Evolutionary conservation across 2,113 vertebrate genomes (phyloP), one percentile per base, ranked within the genome.

Genomic region (Mormoops blainvillei): DNA sequence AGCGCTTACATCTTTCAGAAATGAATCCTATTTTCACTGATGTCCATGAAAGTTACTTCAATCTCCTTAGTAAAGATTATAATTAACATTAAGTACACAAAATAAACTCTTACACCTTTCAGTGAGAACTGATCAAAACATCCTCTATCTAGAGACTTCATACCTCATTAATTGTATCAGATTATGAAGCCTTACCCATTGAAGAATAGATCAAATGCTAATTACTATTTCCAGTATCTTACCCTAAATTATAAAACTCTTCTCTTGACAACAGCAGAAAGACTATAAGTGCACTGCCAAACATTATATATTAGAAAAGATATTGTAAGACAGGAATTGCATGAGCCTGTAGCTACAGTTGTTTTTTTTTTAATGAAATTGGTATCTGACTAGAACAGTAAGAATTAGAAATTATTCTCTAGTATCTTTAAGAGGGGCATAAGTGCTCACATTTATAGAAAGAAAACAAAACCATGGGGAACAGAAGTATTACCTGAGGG

Each of bases 401-500:
- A 63, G 41, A 92, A 91, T 73, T 0, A 96, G 71, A 92, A 74
- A 63, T 83, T 85, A 71, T 67, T 94, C 86, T 81, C 33, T 50
- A 96, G 38, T 61, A 70, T 45, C 67, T 89, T 86, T 76, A 70
- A 63, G 43, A 10, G 58, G 88, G 93, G 26, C 52, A 97, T 83
- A 95, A 96, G 96, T 97, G 94, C 84, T 97, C 96, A 95, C 15
- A 96, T 95, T 95, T 96, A 73, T 1, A 85, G 86, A 71, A 67
- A 61, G 65, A 87, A 65, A 74, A 81, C 4, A 73, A 68, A 89
- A 97, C 67, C 19, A 38, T 74, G 95, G 97, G 98, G 97, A 95
- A 97, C 58, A 95, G 95, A 97, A 92, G 94, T 97, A 98, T 98
- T 98, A 98, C 98, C 98, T 98, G 98, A 98, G 93, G 98, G 78